A percentile compares a stretch with the other conserved stretches of the same genome.
These are phyloP conservation scores for Falco peregrinus DNA, from an alignment of 2,797 vertebrate species.

Conservation along the genomic window DNA sequence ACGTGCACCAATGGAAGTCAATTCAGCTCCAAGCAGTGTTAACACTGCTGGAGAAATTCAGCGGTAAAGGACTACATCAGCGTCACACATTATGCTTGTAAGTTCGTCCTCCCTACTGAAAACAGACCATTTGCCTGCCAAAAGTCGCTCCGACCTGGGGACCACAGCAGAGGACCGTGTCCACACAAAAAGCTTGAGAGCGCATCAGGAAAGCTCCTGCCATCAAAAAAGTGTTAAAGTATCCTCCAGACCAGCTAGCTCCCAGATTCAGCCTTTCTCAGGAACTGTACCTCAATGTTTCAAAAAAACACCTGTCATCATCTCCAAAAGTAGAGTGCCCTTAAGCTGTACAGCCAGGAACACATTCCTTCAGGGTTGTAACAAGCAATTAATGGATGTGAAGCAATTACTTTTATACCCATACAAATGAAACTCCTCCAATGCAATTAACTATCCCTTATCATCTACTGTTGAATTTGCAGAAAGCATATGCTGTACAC, in stretches of 20 bases:
- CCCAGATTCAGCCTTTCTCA: background rate
- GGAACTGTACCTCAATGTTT: background rate
- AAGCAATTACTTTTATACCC: slow-evolving; percentile 60
- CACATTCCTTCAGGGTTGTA: slow-evolving; percentile 44
- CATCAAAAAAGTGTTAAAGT: background rate
- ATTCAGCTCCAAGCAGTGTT: background rate
- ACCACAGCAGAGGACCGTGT: background rate
- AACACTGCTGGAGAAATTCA: background rate
- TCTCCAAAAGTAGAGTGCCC: slow-evolving; percentile 14
- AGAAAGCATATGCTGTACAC: background rate
- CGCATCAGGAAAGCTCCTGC: accelerated
- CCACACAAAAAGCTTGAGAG: background rate
- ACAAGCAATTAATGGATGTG: slow-evolving; percentile 47
- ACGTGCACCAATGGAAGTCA: accelerated
- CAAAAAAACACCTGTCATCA: background rate
- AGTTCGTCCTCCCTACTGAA: background rate
- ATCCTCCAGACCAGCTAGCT: accelerated
- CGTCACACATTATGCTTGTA: accelerated
- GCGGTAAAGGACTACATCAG: background rate
- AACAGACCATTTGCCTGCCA: background rate
- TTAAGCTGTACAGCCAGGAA: background rate
- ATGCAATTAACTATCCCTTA: slow-evolving; percentile 50
- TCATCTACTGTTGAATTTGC: slow-evolving; percentile 40
- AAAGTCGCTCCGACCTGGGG: background rate
- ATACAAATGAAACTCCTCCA: slow-evolving; percentile 57